A percentile compares a stretch with the other conserved stretches of the same genome.
phyloP scores from a whole-genome alignment of 2,888 invertebrate species.

The Xanthorhoe designata region DNA sequence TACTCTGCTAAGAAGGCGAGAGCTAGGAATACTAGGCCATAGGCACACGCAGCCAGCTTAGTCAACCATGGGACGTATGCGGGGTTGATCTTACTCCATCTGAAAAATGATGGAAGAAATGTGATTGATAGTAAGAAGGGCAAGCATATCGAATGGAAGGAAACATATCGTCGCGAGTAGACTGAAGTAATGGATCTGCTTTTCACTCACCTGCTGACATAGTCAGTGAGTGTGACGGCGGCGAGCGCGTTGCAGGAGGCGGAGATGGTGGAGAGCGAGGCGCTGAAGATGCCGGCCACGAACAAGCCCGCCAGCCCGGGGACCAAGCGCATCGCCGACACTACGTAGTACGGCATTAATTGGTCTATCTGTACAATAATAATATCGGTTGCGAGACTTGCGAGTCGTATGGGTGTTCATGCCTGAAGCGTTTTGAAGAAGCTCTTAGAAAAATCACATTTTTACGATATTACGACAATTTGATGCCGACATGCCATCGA shows the following conservation, averaged over 20 bases:
- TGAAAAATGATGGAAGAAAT: slow-evolving; percentile 40
- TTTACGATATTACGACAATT: too few species aligned
- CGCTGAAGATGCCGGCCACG: slow-evolving; percentile 96
- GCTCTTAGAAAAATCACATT: too few species aligned
- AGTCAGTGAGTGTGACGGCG: slow-evolving; percentile 95
- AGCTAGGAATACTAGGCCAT: slow-evolving; percentile 91
- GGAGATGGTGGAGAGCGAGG: slow-evolving; percentile 95
- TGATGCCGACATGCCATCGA: too few species aligned
- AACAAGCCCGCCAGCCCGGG: slow-evolving; percentile 95
- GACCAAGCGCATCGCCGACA: slow-evolving; percentile 87
- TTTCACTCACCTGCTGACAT: slow-evolving; percentile 86
- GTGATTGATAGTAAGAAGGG: neutral
- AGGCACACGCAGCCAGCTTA: slow-evolving; percentile 89
- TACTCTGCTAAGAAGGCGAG: slow-evolving; percentile 93
- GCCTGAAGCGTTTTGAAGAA: neutral
- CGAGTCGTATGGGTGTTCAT: neutral
- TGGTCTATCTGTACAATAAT: slow-evolving; percentile 86
- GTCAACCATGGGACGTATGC: slow-evolving; percentile 82
- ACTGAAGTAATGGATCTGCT: too few species aligned
- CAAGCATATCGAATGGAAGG: too few species aligned
- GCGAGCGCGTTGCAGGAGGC: slow-evolving; percentile 96
- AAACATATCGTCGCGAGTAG: too few species aligned
- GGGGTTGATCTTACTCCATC: slow-evolving; percentile 67
- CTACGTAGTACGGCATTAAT: slow-evolving; percentile 91
- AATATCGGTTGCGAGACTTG: neutral